phyloP scores from a whole-genome alignment of 2,113 vertebrate genomes.

The Sus scrofa region T2T-Sscrofa CM000818.6:95690501-95691000 shows the following conservation, averaged over 20 bases:
- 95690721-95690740: neutral
- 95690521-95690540: neutral
- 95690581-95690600: neutral
- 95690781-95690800: neutral
- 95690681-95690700: neutral
- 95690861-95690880: neutral
- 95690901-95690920: neutral
- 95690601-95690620: neutral
- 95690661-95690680: neutral
- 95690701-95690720: neutral
- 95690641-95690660: neutral
- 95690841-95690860: slow-evolving; percentile 11
- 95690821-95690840: neutral
- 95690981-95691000: neutral
- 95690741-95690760: neutral
- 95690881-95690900: neutral
- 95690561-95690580: neutral
- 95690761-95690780: neutral
- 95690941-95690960: neutral
- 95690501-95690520: neutral
- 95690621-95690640: neutral
- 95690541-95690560: neutral
- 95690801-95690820: neutral
- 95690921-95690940: neutral
- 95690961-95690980: neutral